Evolutionary conservation across 2,797 vertebrate genomes (phyloP).

Genomic region (Esox lucius): DNA sequence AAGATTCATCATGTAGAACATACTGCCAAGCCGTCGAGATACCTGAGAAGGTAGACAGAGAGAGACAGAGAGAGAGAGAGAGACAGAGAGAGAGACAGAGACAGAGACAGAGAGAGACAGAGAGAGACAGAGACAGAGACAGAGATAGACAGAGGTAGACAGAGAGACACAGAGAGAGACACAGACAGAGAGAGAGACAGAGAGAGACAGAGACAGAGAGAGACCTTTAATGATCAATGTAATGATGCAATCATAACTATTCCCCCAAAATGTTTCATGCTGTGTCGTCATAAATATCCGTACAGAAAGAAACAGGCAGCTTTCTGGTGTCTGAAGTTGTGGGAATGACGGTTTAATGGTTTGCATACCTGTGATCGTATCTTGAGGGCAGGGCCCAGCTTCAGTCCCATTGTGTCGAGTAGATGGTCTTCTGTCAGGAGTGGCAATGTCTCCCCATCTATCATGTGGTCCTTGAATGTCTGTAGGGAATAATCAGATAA

Average conservation of each 20-base stretch:
- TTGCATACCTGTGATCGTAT: conserved; percentile 90
- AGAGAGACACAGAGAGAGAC: no score
- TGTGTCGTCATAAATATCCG: background rate
- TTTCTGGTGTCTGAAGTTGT: background rate
- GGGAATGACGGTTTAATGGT: background rate
- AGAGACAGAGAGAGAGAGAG: background rate
- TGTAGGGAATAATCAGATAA: conserved; percentile 48
- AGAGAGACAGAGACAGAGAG: background rate
- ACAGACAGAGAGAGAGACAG: no score
- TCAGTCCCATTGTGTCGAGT: conserved; percentile 90
- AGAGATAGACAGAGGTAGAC: no score
- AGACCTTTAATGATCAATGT: background rate
- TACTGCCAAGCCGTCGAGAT: conserved; percentile 82
- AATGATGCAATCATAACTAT: background rate
- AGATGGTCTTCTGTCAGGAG: conserved; percentile 96
- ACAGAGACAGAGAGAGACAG: no score
- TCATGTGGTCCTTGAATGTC: conserved; percentile 94
- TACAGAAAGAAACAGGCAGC: background rate
- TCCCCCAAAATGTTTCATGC: background rate
- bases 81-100: background rate
- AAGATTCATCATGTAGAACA: conserved; percentile 86
- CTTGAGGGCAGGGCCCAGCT: conserved; percentile 92
- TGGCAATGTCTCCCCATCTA: conserved; percentile 93
- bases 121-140: no score
- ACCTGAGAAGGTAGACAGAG: conserved; percentile 71